phyloP scores from a whole-genome alignment of 2,113 vertebrate genomes.

The Galemys pyrenaicus region DNA sequence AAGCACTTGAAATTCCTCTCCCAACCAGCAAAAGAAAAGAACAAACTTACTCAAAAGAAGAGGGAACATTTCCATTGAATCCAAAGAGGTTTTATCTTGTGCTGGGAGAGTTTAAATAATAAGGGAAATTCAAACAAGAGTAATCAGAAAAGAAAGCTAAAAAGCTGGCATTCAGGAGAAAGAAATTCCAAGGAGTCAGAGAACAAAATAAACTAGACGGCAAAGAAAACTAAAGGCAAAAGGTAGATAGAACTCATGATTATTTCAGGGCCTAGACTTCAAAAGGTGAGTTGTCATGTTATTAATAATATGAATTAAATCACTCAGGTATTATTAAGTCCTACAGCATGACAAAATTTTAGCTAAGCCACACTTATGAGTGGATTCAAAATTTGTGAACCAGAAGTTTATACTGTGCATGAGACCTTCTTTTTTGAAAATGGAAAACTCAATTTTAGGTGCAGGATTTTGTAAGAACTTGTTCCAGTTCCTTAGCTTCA shows the following conservation, averaged over 20 bases:
- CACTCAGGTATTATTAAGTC: background rate
- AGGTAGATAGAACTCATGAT: background rate
- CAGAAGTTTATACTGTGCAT: background rate
- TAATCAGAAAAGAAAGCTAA: conserved; percentile 48
- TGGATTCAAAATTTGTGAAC: background rate
- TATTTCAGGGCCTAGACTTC: background rate
- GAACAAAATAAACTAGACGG: background rate
- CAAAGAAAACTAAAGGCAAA: background rate
- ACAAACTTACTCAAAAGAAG: conserved; percentile 47
- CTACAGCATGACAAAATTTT: background rate
- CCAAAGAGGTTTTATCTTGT: conserved; percentile 34
- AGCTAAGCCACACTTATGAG: background rate
- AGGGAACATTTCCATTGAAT: conserved; percentile 42
- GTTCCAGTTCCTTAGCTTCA: background rate
- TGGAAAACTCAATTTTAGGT: background rate
- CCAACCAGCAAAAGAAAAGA: conserved; percentile 48
- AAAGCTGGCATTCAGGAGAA: background rate
- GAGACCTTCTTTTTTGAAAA: background rate
- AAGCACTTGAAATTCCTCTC: conserved; percentile 69
- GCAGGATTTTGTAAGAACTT: background rate
- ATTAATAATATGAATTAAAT: background rate
- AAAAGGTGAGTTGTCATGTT: background rate
- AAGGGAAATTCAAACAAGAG: conserved; percentile 52
- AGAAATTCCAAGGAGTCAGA: background rate
- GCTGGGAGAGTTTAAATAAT: conserved; percentile 51